Base-by-base conservation (phyloP, 2,797 vertebrate genomes). In the Mareca penelope region DNA sequence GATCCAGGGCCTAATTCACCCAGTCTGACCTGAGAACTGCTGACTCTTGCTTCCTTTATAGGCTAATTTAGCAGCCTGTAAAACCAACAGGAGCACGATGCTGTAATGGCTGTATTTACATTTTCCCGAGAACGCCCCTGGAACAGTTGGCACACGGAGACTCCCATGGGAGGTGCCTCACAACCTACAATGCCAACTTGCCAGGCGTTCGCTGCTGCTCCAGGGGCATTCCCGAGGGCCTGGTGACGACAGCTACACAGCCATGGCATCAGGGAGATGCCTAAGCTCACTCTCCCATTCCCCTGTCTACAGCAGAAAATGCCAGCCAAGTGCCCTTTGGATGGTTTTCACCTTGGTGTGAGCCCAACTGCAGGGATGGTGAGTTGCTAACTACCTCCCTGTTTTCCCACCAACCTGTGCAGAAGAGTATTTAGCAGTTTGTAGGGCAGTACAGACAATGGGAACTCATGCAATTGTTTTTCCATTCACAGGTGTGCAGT, bases 211-310 rank as follows among this genome's bases (percentile, higher is more conserved):
- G 3, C 19, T 40, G 46, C 70, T 19, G 6, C 35, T 24, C 64
- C 5, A 14, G 17, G 14, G 16, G 13, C 2, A 1, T 4, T 82
- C 48, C 37, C 7, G 12, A 0, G 1, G 29, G 48, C n/a, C 15
- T 59, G 37, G 6, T 0, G 4, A 42, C 71, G 31, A 9, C 6
- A 57, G 42, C 63, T 39, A 29, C 1, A 1, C 17, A 40, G 72
- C 59, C 72, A 23, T 1, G 3, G 60, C 42, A 12, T 19, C 29
- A 35, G 26, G 40, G 53, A 75, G 59, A 59, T 12, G 24, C 3
- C 9, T 9, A 24, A 61, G 15, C 37, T 28, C 19, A 69, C 21
- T 37, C 76, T 55, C 22, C 0, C 0, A 14, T 28, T 48, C 67
- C 69, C 73, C 78, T 48, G 68, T 42, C 64, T 84, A 42, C 31